Evolutionary conservation across 2,113 vertebrate species (phyloP), one percentile per base, ranked within the genome.

Genomic region (Neodontobutis hainanensis): DNA sequence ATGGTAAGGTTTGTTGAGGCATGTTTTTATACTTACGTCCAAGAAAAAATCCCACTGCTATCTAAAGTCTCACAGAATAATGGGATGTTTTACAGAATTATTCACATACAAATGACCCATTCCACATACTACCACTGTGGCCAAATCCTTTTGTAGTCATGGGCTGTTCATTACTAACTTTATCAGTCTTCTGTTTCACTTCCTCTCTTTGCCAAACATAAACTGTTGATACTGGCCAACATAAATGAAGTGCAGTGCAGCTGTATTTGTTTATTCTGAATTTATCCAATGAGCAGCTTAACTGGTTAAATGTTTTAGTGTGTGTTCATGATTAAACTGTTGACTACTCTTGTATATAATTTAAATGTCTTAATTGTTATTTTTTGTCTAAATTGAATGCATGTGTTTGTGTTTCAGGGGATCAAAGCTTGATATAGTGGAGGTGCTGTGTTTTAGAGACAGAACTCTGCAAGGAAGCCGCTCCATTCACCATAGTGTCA

Each of bases 361-460:
- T 3, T 34, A 15, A 10, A 5, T 12, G 56, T 16, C 42, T 67
- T 19, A 9, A 51, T 65, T 11, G 42, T 16, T 55, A 40, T 46
- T 65, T 14, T 27, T 11, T 43, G 0, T 59, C 4, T 5, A 45
- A 8, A 40, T 11, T 65, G 35, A 3, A 65, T 87, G 35, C 76
- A 27, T 73, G 8, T 49, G 12, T 72, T 15, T 77, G 40, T 73
- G 16, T 79, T 5, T 55, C 86, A 99, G 97, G 96, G 94, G 94
- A 27, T 86, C 84, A 3, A 61, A 78, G 70, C 60, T 97, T 75
- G 93, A 93, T 68, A 82, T 87, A 0, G 52, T 98, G 44, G 95
- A 98, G 84, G 93, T 99, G 49, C 86, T 99, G 38, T 98, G 96
- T 85, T 97, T 97, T 80, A 92, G 96, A 58, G 97, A 99, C 81